Conservation (phyloP, 2,797 vertebrate genomes). For the Poeciliopsis paucimaculata region DNA sequence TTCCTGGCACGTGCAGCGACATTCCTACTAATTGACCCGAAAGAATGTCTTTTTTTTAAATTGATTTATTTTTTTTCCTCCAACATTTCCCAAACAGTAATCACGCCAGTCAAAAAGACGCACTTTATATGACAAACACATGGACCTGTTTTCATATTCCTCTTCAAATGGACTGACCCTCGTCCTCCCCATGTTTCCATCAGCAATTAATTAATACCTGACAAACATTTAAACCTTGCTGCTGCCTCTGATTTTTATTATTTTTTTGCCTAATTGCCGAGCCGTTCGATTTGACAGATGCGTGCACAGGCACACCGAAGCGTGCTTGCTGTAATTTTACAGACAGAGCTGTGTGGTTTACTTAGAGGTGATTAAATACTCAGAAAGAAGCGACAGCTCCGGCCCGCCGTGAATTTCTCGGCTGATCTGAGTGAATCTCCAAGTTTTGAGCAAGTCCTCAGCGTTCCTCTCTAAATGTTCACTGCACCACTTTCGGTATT, state of each 20-base stretch:
- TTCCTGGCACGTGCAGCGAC: slow-evolving; percentile 35
- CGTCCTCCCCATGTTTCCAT: slow-evolving; percentile 40
- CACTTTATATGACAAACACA: slow-evolving; percentile 44
- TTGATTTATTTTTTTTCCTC: neutral
- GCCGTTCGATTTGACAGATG: slow-evolving; percentile 44
- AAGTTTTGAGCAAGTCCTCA: slow-evolving; percentile 33
- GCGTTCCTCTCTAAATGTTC: slow-evolving; percentile 45
- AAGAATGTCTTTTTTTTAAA: slow-evolving; percentile 8
- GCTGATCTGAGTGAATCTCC: neutral
- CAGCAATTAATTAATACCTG: slow-evolving; percentile 66
- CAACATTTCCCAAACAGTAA: slow-evolving; percentile 25
- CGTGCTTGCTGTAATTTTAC: slow-evolving; percentile 4
- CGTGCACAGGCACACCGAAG: slow-evolving; percentile 16
- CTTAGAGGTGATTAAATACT: slow-evolving; percentile 49
- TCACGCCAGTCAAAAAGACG: slow-evolving; percentile 31
- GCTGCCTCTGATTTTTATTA: slow-evolving; percentile 44
- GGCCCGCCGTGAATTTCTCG: neutral
- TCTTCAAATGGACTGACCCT: slow-evolving; percentile 50
- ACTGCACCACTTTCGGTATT: slow-evolving; percentile 34
- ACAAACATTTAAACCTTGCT: slow-evolving; percentile 52
- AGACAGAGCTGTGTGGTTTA: slow-evolving; percentile 9
- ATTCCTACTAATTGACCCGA: slow-evolving; percentile 46
- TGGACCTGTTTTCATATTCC: slow-evolving; percentile 32
- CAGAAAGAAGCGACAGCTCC: slow-evolving; percentile 41
- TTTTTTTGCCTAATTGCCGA: slow-evolving; percentile 55